Evolutionary conservation across 2,113 vertebrate species (phyloP), one percentile per base, ranked within the genome.

Genomic region (Monarcha castaneiventris): DNA sequence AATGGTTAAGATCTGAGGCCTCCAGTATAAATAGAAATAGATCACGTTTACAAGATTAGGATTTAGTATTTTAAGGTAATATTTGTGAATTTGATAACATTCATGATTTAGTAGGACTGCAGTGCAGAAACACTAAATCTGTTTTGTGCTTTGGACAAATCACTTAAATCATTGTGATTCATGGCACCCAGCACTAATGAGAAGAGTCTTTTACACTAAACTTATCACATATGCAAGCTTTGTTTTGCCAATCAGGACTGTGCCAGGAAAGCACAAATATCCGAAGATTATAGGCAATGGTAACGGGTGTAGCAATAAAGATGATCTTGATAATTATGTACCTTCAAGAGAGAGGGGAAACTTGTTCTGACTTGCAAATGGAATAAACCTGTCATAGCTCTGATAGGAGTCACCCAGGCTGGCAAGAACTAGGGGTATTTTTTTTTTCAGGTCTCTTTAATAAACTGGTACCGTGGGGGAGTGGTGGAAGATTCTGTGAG

Each of bases 311-410:
- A 95, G 96, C 95, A 94, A 66, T 90, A 51, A 94, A 91, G 81
- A 85, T 76, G 67, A 93, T 94, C 82, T 88, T 94, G 85, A 84
- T 96, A 96, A 93, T 92, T 87, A 89, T 4, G 69, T 93, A 80
- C 78, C 71, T 93, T 90, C 69, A 87, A 91, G 71, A 95, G 77
- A 93, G 82, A 69, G 62, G 49, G 94, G 87, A 92, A 93, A 89
- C 96, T 93, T 96, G 96, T 94, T 95, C 91, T 89, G 87, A 96
- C 95, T 97, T 95, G 97, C 82, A 93, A 93, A 84, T 92, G 69
- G 91, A 87, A 94, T 55, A 96, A 97, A 91, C 93, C 77, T 91
- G 92, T 94, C 92, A 95, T 78, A 82, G 78, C 84, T 94, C 68
- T 84, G 92, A 94, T 91, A 87, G 89, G 84, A 96, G 96, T 86